Evolutionary conservation across 2,888 invertebrate species (phyloP), one percentile per base, ranked within the genome.

Genomic region (Bembecia ichneumoniformis): DNA sequence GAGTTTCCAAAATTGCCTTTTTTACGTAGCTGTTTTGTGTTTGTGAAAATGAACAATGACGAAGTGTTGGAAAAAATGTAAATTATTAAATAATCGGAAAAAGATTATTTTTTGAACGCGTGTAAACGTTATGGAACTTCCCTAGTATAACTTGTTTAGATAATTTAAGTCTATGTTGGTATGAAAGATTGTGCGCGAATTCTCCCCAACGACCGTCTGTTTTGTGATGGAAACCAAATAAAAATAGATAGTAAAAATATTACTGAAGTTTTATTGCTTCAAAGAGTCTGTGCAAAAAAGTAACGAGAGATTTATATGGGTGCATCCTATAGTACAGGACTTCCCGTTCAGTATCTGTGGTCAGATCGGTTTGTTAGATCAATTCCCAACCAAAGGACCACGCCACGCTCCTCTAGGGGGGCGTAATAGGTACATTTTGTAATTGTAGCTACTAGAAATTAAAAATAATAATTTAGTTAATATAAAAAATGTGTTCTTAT

Each of bases 151-250:
- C 15, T 44, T 44, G 44, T 44, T 44, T 44, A 50, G 53, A 52
- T 49, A 47, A 48, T 17, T 16, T 44, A 17, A 17, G 44, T 44
- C 16, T 15, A 46, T 52, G 53, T 54, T 52, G 47, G 55, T 49
- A 51, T 51, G 47, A 50, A 54, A 49, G 47, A 52, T 49, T 52
- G 51, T 55, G 56, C 49, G 50, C 53, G 58, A 56, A 58, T 57
- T 58, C 54, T 59, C 54, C 43, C 53, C 58, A 66, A 63, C 60
- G 62, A 54, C 58, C 57, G 60, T 68, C 54, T 64, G 58, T 58
- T 55, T 73, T 71, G 78, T 83, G 74, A 79, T 76, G 71, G 60
- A 73, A 70, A 74, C 82, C 81, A 82, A 82, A 83, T 83, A 81
- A 77, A 82, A 63, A 71, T 76, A 72, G 69, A 56, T 57, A 62